Evolutionary conservation across 2,113 vertebrate genomes (phyloP).

Genomic region (Microcebus murinus): DNA sequence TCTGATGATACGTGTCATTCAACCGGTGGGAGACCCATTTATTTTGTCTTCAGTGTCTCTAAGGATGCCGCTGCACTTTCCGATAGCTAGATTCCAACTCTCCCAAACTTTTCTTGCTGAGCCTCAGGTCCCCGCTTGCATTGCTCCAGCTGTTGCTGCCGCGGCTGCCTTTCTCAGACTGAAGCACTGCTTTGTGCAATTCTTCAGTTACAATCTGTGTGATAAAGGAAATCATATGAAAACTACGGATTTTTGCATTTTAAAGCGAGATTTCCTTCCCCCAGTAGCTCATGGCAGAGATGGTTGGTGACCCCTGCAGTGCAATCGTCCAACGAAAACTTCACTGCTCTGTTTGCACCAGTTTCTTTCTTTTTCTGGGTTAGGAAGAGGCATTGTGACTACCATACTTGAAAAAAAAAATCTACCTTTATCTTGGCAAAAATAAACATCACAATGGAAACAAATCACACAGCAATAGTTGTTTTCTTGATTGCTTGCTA

Average conservation of each 20-base stretch:
- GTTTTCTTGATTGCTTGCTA: neutral
- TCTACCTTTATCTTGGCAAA: neutral
- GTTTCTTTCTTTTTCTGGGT: slow-evolving; percentile 47
- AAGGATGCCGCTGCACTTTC: slow-evolving; percentile 44
- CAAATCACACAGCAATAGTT: slow-evolving; percentile 12
- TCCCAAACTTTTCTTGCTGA: slow-evolving; percentile 70
- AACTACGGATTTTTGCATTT: slow-evolving; percentile 71
- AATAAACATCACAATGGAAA: neutral
- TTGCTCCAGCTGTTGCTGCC: slow-evolving; percentile 1
- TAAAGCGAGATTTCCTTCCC: slow-evolving; percentile 77
- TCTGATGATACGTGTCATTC: neutral
- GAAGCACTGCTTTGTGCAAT: slow-evolving; percentile 70
- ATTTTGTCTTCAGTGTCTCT: slow-evolving; percentile 28
- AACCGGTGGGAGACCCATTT: slow-evolving; percentile 20
- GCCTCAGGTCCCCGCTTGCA: slow-evolving; percentile 37
- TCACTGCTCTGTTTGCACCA: neutral
- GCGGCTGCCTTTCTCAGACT: slow-evolving; percentile 21
- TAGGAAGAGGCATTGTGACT: slow-evolving; percentile 10
- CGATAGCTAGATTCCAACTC: slow-evolving; percentile 23
- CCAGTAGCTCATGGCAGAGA: slow-evolving; percentile 62
- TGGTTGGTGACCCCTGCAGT: slow-evolving; percentile 68
- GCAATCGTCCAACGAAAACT: slow-evolving; percentile 68
- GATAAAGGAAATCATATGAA: slow-evolving; percentile 80
- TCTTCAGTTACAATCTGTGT: slow-evolving; percentile 66
- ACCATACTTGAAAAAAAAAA: slow-evolving; percentile 35